phyloP scores from a whole-genome alignment of 2,797 vertebrate species.

The Eleutherodactylus coqui region DNA sequence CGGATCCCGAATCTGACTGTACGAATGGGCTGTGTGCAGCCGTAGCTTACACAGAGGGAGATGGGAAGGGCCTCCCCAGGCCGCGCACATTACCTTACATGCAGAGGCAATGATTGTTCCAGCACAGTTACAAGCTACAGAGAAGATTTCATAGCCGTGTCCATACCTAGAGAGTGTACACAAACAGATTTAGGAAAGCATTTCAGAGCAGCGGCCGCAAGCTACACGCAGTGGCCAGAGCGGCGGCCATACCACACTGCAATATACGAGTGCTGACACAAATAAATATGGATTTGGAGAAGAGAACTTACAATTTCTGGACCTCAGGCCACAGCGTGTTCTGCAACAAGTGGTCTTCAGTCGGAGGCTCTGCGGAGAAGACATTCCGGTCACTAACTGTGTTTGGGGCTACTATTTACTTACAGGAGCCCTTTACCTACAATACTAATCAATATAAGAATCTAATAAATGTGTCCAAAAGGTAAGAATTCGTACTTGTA shows the following conservation, averaged over 20 bases:
- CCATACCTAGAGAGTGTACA: slow-evolving; percentile 84
- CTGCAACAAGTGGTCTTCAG: slow-evolving; percentile 95
- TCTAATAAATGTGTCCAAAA: too few relatives aligned
- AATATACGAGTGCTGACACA: too few relatives aligned
- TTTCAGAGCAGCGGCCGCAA: too few relatives aligned
- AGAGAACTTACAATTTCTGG: slow-evolving; percentile 91
- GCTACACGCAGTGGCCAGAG: neutral
- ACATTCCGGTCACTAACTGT: neutral
- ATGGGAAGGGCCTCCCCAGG: neutral
- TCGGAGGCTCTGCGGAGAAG: slow-evolving; percentile 86
- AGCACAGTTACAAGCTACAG: slow-evolving; percentile 85
- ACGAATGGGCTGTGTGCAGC: too few relatives aligned
- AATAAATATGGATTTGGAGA: too few relatives aligned
- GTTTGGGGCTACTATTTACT: too few relatives aligned
- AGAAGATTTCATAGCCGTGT: slow-evolving; percentile 98
- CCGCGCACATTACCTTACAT: slow-evolving; percentile 87
- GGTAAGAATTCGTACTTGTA: too few relatives aligned
- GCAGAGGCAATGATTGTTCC: slow-evolving; percentile 89
- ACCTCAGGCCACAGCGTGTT: slow-evolving; percentile 98
- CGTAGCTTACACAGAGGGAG: neutral
- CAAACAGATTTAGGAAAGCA: too few relatives aligned
- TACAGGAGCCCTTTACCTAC: too few relatives aligned
- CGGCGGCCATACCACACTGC: neutral
- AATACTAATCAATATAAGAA: too few relatives aligned
- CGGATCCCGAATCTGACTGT: too few relatives aligned